Percentiles rank a stretch among this genome's conserved stretches.
These are phyloP conservation scores for Palythoa caribaeorum DNA, from an alignment of 92 coral and sea anemone genomes.

Conservation along the genomic window DNA sequence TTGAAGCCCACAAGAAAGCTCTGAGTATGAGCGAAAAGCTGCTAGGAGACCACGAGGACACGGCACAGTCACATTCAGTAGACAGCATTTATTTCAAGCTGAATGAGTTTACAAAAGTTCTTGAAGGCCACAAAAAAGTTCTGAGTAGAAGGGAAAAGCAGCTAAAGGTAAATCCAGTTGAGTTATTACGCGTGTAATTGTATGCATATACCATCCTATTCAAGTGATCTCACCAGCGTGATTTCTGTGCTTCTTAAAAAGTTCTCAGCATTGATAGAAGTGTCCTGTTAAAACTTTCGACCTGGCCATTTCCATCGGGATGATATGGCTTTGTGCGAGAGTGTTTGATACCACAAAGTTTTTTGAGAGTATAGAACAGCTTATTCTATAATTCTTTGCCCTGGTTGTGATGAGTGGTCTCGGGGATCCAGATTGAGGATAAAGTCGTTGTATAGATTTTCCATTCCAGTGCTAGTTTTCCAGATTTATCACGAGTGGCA, in stretches of 20 bases:
- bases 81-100: no score
- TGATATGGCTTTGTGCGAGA: conserved; percentile 66
- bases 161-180: conserved; percentile 56
- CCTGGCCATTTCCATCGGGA: neutral
- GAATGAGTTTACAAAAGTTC: no score
- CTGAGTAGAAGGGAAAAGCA: no score
- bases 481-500: conserved; percentile 54
- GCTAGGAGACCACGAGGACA: no score
- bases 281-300: neutral
- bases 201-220: conserved; percentile 69
- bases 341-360: conserved; percentile 56
- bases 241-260: neutral
- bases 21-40: no score
- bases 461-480: conserved; percentile 33
- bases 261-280: neutral
- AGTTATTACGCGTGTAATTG: conserved; percentile 65
- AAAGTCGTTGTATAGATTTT: conserved; percentile 52
- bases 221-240: conserved; percentile 40
- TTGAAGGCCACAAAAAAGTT: no score
- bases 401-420: conserved; percentile 59
- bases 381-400: conserved; percentile 67
- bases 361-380: conserved; percentile 62
- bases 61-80: no score
- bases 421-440: conserved; percentile 56
- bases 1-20: no score